Percentiles rank a stretch among this genome's conserved stretches.
Conservation (phyloP, 2,888 invertebrate genomes). For the Nymphalis urticae region DNA sequence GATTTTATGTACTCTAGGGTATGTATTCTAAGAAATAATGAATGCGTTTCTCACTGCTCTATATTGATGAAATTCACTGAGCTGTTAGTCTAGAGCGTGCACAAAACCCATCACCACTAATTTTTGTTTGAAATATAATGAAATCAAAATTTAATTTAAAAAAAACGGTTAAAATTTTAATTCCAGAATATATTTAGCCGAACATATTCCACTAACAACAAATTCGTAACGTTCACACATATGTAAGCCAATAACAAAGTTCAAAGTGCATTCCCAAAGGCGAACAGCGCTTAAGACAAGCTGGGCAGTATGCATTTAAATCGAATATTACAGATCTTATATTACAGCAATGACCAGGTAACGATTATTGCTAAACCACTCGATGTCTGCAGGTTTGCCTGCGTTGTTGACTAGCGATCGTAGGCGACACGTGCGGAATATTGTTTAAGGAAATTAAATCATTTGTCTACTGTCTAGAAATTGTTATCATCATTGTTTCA, state of each 20-base stretch:
- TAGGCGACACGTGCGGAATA: not conserved
- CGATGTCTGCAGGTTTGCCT: not conserved
- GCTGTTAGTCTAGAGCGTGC: too few species aligned
- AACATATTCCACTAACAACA: not conserved
- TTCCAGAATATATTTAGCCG: not conserved
- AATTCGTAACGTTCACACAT: conserved; percentile 14
- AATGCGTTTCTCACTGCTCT: too few species aligned
- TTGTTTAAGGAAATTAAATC: too few species aligned
- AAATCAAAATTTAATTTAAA: too few species aligned
- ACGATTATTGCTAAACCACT: conserved; percentile 23
- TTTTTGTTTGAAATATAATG: too few species aligned
- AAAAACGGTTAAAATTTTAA: too few species aligned
- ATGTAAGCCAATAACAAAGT: conserved; percentile 15
- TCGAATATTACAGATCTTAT: conserved; percentile 59
- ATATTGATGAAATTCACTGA: too few species aligned
- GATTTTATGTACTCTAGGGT: too few species aligned
- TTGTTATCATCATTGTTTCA: too few species aligned
- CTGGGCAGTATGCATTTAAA: conserved; percentile 66
- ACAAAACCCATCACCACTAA: too few species aligned
- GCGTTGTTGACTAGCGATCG: conserved; percentile 6
- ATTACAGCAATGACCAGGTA: conserved; percentile 38
- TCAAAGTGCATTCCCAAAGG: conserved; percentile 23
- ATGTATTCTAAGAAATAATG: too few species aligned
- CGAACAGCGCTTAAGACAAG: conserved; percentile 38
- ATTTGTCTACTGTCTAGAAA: too few species aligned